A percentile compares a stretch with the other conserved stretches of the same genome.
These are phyloP conservation scores for Actinia tenebrosa DNA, from an alignment of 64 coral and sea anemone genomes.

Conservation along the genomic window DNA sequence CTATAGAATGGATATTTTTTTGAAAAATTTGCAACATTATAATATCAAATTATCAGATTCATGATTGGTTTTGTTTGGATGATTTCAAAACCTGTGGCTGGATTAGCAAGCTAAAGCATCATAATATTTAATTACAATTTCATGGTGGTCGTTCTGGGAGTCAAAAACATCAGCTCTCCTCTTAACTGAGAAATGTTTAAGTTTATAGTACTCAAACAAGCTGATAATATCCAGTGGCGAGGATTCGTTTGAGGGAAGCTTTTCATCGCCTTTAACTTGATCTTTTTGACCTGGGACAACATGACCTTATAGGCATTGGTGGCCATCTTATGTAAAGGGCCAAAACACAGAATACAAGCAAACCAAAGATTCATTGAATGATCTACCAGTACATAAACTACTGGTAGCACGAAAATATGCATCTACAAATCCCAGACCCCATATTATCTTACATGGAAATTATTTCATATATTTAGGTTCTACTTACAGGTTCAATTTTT, in stretches of 20 bases:
- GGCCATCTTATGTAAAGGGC: conserved; percentile 26
- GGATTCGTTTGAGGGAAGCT: not conserved
- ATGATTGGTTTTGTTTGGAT: not conserved
- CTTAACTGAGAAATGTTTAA: not conserved
- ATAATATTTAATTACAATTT: conserved; percentile 17
- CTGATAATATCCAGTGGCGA: not conserved
- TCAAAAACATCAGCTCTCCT: not conserved
- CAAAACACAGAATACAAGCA: conserved; percentile 28
- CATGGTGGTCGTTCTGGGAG: not conserved
- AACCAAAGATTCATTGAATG: conserved; percentile 2
- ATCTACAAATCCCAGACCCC: not conserved
- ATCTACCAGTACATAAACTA: conserved; percentile 18
- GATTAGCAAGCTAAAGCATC: conserved; percentile 4
- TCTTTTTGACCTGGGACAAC: conserved; percentile 3
- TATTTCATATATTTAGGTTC: not conserved
- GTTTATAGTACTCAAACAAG: not conserved
- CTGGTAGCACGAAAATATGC: conserved; percentile 17
- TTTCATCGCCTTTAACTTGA: not conserved
- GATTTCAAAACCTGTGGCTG: not conserved
- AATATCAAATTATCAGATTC: not conserved
- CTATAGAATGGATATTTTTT: not conserved
- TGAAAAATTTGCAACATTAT: not conserved
- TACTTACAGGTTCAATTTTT: conserved; percentile 80
- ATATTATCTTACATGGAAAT: no score
- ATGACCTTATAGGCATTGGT: not conserved